phyloP scores from a whole-genome alignment of 2,113 vertebrate genomes.

The Furnarius figulus region DNA sequence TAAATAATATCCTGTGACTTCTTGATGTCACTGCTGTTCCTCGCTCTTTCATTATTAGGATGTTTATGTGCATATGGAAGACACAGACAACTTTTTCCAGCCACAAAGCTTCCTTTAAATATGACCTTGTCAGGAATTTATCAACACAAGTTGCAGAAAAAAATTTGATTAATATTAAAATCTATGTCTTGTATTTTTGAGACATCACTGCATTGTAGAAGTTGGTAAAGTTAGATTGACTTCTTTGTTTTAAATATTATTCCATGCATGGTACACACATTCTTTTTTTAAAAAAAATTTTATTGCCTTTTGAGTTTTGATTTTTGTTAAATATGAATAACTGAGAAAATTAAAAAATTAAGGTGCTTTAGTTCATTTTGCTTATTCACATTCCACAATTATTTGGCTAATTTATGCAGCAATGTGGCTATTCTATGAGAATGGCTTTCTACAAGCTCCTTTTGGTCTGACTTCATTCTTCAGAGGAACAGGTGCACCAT shows the following conservation, averaged over 20 bases:
- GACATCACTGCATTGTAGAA: neutral
- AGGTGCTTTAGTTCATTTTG: neutral
- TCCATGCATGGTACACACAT: neutral
- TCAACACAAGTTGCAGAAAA: neutral
- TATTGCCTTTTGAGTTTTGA: neutral
- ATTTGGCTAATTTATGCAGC: neutral
- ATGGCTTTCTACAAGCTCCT: neutral
- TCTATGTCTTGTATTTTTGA: neutral
- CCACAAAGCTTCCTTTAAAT: neutral
- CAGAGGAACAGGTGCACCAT: neutral
- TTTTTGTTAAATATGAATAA: neutral
- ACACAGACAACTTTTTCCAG: neutral
- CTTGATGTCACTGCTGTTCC: neutral
- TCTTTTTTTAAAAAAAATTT: neutral
- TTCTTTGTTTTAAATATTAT: neutral
- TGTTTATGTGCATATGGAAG: neutral
- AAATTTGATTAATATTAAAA: neutral
- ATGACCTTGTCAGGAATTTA: neutral
- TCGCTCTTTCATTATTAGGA: neutral
- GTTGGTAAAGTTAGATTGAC: neutral
- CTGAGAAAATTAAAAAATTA: neutral
- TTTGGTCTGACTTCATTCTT: neutral
- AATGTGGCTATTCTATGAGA: neutral
- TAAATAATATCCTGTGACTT: neutral
- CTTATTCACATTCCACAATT: neutral